These are phyloP conservation scores for Drosophila quadrilineata DNA, from an alignment of 1,140 invertebrate species.

Conservation along the genomic window DNA sequence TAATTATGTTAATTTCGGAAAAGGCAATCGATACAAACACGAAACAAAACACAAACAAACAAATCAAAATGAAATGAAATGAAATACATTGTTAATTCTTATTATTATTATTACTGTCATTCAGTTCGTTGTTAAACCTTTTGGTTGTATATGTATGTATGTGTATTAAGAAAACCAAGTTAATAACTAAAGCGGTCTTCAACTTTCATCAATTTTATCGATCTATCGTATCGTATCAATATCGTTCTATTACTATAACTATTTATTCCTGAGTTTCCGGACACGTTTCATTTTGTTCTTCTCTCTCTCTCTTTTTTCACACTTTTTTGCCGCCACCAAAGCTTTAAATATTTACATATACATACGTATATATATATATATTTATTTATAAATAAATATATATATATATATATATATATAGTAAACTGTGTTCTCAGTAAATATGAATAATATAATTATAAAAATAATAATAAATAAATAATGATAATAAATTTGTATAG, in stretches of 20 bases:
- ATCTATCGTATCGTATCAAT: not conserved
- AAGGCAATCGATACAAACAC: conserved; percentile 55
- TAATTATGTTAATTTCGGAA: conserved; percentile 50
- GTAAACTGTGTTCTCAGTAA: conserved; percentile 73
- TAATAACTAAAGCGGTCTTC: conserved; percentile 61
- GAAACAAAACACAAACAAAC: conserved; percentile 37
- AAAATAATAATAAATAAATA: conserved; percentile 51
- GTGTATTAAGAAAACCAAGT: conserved; percentile 51
- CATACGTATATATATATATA: conserved; percentile 39
- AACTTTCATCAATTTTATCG: conserved; percentile 43
- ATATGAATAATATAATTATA: conserved; percentile 33
- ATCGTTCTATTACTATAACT: not conserved
- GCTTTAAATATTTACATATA: conserved; percentile 76
- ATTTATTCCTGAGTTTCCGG: conserved; percentile 6
- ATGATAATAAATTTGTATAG: conserved; percentile 71
- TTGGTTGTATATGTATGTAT: conserved; percentile 69
- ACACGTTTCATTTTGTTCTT: conserved; percentile 17
- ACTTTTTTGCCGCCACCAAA: conserved; percentile 69
- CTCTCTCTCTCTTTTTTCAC: conserved; percentile 14
- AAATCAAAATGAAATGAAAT: conserved; percentile 27
- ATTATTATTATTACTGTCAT: conserved; percentile 40
- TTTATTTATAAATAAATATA: conserved; percentile 51
- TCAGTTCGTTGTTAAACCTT: conserved; percentile 52
- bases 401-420: conserved; percentile 52
- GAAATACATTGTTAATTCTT: conserved; percentile 52